phyloP scores from a whole-genome alignment of 2,113 vertebrate genomes.

The Ranitomeya imitator region DNA sequence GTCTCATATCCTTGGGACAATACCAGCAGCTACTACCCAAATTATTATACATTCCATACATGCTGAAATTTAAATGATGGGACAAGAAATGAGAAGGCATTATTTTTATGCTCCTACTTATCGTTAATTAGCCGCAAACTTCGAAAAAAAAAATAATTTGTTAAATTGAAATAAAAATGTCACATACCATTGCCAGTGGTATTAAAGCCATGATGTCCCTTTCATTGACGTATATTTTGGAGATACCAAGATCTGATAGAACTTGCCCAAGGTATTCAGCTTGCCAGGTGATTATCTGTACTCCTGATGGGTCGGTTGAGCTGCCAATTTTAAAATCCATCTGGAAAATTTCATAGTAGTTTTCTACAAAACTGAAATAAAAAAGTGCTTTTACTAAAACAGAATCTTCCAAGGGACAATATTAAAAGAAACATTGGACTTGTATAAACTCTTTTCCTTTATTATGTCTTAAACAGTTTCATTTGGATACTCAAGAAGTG shows the following conservation, averaged over 20 bases:
- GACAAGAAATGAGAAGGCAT: constrained; percentile 5
- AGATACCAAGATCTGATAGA: constrained; percentile 76
- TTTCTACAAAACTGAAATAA: constrained; percentile 61
- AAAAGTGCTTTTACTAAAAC: background rate
- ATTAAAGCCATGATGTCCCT: constrained; percentile 84
- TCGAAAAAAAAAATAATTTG: background rate
- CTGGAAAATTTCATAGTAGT: constrained; percentile 84
- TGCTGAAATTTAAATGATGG: background rate
- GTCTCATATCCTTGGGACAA: constrained; percentile 30
- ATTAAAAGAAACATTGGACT: background rate
- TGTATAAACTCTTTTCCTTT: background rate
- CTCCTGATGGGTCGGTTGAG: constrained; percentile 73
- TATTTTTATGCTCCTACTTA: background rate
- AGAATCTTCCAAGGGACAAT: background rate
- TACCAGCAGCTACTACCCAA: background rate
- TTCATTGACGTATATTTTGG: constrained; percentile 86
- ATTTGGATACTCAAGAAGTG: background rate
- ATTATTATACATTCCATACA: background rate
- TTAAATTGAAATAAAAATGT: background rate
- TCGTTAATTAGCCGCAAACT: background rate
- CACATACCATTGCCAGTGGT: constrained; percentile 89
- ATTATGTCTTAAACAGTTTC: background rate
- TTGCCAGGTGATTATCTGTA: constrained; percentile 90
- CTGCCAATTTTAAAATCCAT: constrained; percentile 88
- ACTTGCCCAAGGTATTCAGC: constrained; percentile 80